Percentiles rank a stretch among this genome's conserved stretches.
Conservation (phyloP, 1,140 invertebrate genomes). For the Diprion similis region DNA sequence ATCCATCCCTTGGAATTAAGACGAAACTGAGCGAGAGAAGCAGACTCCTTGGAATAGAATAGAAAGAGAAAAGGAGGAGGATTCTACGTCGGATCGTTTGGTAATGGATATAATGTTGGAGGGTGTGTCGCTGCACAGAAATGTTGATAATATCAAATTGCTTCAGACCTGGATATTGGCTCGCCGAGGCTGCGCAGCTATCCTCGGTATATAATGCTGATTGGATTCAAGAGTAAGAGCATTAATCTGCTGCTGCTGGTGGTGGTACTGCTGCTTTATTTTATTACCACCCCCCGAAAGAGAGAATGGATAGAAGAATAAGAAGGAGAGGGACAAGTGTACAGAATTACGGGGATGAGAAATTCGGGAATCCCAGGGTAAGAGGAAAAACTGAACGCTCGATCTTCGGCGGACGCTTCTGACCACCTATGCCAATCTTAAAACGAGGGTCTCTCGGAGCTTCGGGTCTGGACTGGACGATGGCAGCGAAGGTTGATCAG, state of each 20-base stretch:
- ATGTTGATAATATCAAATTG: constrained; percentile 60
- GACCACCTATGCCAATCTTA: background rate
- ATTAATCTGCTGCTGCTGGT: constrained; percentile 54
- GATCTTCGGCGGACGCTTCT: background rate
- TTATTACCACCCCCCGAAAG: background rate
- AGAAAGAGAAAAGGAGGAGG: constrained; percentile 21
- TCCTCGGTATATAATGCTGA: constrained; percentile 60
- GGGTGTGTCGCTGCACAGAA: constrained; percentile 26
- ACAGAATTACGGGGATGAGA: too few species aligned
- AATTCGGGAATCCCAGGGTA: background rate
- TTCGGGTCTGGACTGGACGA: too few species aligned
- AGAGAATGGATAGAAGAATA: too few species aligned
- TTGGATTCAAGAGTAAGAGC: constrained; percentile 60
- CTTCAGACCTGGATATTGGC: constrained; percentile 53
- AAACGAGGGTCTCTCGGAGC: background rate
- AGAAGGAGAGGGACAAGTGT: too few species aligned
- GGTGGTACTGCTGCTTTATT: constrained; percentile 48
- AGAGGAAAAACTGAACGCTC: background rate
- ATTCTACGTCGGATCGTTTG: background rate
- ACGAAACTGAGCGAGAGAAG: constrained; percentile 21
- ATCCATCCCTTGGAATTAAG: constrained; percentile 55
- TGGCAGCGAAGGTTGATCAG: background rate
- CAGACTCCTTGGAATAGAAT: background rate
- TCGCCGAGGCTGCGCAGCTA: constrained; percentile 57
- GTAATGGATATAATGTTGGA: constrained; percentile 20